phyloP scores from a whole-genome alignment of 1,140 invertebrate genomes.

The Hormaphis cornu region DNA sequence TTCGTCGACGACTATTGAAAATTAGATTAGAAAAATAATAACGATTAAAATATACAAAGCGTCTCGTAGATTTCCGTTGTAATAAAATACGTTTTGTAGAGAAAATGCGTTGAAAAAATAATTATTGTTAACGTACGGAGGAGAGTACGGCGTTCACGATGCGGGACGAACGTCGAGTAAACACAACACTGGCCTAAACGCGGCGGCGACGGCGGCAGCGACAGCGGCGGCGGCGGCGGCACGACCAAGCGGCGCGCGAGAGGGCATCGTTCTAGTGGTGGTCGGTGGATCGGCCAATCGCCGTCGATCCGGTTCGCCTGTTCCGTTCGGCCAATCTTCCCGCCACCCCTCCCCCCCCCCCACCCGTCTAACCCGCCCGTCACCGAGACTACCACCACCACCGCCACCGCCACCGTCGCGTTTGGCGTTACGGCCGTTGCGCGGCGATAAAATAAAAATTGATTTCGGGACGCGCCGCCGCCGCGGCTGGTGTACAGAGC shows the following conservation, averaged over 20 bases:
- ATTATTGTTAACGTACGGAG: not conserved
- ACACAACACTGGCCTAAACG: too few relatives aligned
- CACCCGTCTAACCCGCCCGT: too few relatives aligned
- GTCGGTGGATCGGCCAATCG: slow-evolving; percentile 29
- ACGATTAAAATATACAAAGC: too few relatives aligned
- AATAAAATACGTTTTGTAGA: too few relatives aligned
- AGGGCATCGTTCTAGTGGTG: slow-evolving; percentile 31
- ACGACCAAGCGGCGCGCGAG: slow-evolving; percentile 19
- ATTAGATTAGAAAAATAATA: too few relatives aligned
- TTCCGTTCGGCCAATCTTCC: slow-evolving; percentile 29
- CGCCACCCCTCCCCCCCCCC: not conserved
- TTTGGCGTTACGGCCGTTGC: too few relatives aligned
- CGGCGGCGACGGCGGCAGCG: not conserved
- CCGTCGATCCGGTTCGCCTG: slow-evolving; percentile 29
- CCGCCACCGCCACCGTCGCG: not conserved
- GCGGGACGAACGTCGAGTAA: not conserved
- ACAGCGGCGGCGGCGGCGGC: not conserved
- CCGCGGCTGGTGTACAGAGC: not conserved
- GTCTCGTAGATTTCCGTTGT: not conserved
- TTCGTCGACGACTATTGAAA: too few relatives aligned
- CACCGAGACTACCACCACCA: too few relatives aligned
- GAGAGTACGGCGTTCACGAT: not conserved
- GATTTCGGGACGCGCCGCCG: slow-evolving; percentile 4
- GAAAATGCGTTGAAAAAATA: too few relatives aligned
- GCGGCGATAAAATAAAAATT: slow-evolving; percentile 22